phyloP scores from a whole-genome alignment of 64 coral and sea anemone genomes.

The Stichodactyla helianthus region DNA sequence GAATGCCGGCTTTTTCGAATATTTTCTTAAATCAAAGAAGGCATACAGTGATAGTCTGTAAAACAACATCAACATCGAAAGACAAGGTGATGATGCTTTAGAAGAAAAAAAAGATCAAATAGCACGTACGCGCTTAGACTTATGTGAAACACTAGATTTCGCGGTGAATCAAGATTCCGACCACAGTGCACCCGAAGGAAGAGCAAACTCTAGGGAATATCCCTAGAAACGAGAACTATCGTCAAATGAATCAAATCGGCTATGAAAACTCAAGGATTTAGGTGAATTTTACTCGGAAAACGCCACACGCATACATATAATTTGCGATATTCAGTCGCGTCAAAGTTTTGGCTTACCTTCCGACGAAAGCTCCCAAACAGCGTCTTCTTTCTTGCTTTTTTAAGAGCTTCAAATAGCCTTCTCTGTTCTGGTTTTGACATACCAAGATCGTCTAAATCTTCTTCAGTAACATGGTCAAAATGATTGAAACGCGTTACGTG shows the following conservation, averaged over 20 bases:
- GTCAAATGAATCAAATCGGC: background rate
- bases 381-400: slow-evolving; percentile 72
- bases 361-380: slow-evolving; percentile 79
- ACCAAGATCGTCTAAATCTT: slow-evolving; percentile 68
- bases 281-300: background rate
- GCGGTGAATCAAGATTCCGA: background rate
- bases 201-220: background rate
- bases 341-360: slow-evolving; percentile 49
- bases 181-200: background rate
- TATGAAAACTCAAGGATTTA: background rate
- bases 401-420: slow-evolving; percentile 84
- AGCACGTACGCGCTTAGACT: background rate
- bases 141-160: background rate
- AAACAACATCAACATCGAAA: background rate
- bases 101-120: background rate
- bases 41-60: background rate
- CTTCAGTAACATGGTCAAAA: slow-evolving; percentile 85
- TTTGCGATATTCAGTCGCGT: background rate
- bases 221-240: background rate
- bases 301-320: background rate
- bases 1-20: background rate
- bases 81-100: background rate
- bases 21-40: background rate
- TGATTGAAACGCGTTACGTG: slow-evolving; percentile 76
- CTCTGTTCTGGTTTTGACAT: slow-evolving; percentile 98